Conservation (phyloP, 2,113 vertebrate species). For the Tetraodon nigroviridis region DNA sequence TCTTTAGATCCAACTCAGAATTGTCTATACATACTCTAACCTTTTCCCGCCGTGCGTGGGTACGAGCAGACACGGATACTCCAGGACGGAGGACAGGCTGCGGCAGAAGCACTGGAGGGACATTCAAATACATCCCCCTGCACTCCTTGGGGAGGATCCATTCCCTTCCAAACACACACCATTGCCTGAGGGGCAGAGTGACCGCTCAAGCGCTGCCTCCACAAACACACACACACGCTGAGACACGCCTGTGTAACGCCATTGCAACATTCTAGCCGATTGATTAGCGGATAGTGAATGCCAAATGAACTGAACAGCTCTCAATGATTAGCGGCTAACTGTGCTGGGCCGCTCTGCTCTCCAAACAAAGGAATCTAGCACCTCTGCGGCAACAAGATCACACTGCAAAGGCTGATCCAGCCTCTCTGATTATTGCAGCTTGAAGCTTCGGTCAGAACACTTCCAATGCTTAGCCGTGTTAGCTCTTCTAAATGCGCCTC, state of each 20-base stretch:
- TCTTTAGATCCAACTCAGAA: too few relatives aligned
- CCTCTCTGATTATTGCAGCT: too few relatives aligned
- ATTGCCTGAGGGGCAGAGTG: conserved; percentile 73
- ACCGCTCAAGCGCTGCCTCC: conserved; percentile 69
- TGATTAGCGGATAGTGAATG: conserved; percentile 60
- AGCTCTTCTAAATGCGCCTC: conserved; percentile 6
- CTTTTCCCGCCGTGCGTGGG: background rate
- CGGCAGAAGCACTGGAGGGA: conserved; percentile 57
- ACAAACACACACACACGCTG: conserved; percentile 28
- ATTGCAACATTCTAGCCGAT: conserved; percentile 48
- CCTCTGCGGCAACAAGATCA: conserved; percentile 19
- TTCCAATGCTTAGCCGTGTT: conserved; percentile 5
- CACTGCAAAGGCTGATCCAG: too few relatives aligned
- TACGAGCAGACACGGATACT: background rate
- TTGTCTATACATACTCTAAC: background rate
- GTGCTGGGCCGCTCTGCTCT: conserved; percentile 10
- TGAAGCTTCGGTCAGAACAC: too few relatives aligned
- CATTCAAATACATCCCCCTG: conserved; percentile 53
- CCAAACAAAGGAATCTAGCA: conserved; percentile 35
- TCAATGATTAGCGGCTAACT: conserved; percentile 55
- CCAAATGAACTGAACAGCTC: conserved; percentile 50
- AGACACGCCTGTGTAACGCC: conserved; percentile 29
- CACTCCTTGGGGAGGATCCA: conserved; percentile 72
- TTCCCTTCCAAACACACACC: conserved; percentile 70
- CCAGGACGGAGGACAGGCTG: conserved; percentile 52